Evolutionary conservation across 1,140 invertebrate genomes (phyloP).

Genomic region (Hylaeus volcanicus): DNA sequence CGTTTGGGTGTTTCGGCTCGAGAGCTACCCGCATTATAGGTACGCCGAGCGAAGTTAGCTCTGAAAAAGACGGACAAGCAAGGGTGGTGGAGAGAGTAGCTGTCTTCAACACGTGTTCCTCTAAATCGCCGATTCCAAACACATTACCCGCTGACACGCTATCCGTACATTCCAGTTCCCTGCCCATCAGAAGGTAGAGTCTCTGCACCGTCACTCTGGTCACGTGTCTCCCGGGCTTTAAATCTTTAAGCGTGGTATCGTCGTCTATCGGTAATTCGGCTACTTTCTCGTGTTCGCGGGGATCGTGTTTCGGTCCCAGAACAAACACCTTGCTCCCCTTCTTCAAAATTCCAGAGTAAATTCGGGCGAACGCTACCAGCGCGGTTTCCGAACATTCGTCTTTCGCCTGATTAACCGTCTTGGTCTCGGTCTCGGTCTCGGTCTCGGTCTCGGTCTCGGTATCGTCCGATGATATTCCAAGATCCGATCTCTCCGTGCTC

Average conservation of each 20-base stretch:
- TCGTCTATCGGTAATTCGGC: constrained; percentile 80
- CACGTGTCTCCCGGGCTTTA: constrained; percentile 84
- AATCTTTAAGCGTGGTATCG: constrained; percentile 83
- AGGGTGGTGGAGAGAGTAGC: constrained; percentile 93
- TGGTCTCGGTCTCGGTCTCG: too few species aligned
- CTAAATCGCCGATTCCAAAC: constrained; percentile 92
- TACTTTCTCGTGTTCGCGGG: constrained; percentile 76
- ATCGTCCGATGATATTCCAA: constrained; percentile 81
- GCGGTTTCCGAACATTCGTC: constrained; percentile 72
- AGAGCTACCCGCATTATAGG: constrained; percentile 97
- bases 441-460: too few species aligned
- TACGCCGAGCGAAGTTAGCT: constrained; percentile 88
- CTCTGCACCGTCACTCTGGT: constrained; percentile 84
- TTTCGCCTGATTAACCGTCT: constrained; percentile 37
- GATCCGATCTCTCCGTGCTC: constrained; percentile 56
- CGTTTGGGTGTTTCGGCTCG: constrained; percentile 92
- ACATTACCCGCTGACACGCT: constrained; percentile 94
- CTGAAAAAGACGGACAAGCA: constrained; percentile 94
- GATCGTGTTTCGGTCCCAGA: constrained; percentile 95
- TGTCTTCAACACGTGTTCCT: constrained; percentile 93
- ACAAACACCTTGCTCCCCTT: constrained; percentile 91
- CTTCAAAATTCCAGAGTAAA: constrained; percentile 93
- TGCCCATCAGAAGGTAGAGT: constrained; percentile 96
- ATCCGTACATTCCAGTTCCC: constrained; percentile 91
- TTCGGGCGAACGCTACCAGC: constrained; percentile 95